These are phyloP conservation scores for Mohoua ochrocephala DNA, from an alignment of 2,113 vertebrate species.

Conservation along the genomic window DNA sequence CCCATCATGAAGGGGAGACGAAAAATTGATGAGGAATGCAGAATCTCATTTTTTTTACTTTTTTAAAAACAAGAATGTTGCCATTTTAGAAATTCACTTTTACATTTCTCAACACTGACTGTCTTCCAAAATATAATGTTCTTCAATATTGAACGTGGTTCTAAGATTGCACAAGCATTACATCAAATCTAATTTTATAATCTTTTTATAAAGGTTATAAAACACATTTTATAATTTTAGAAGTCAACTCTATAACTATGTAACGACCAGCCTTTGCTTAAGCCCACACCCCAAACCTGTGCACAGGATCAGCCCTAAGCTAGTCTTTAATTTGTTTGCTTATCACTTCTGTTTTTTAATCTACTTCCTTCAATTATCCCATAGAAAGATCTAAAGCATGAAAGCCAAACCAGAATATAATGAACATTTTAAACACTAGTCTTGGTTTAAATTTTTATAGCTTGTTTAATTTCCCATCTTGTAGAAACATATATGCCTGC, in stretches of 20 bases:
- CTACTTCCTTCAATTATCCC: background rate
- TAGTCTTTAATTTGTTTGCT: background rate
- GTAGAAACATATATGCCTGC: background rate
- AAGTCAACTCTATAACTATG: background rate
- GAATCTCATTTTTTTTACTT: background rate
- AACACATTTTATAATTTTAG: background rate
- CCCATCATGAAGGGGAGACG: background rate
- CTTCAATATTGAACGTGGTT: background rate
- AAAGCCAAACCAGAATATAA: background rate
- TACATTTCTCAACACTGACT: background rate
- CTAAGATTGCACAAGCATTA: background rate
- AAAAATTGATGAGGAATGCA: background rate
- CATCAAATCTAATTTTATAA: background rate
- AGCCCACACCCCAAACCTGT: background rate
- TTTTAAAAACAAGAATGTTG: background rate
- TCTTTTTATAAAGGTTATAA: background rate
- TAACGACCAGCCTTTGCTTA: background rate
- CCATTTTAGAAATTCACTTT: background rate
- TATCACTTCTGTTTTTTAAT: background rate
- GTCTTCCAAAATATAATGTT: background rate
- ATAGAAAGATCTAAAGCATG: background rate
- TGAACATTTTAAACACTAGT: background rate
- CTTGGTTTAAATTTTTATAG: slow-evolving; percentile 1
- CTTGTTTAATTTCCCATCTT: slow-evolving; percentile 2
- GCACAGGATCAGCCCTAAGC: background rate